Evolutionary conservation across 2,113 vertebrate species (phyloP), one percentile per base, ranked within the genome.

Genomic region (Myrmecobius fasciatus): DNA sequence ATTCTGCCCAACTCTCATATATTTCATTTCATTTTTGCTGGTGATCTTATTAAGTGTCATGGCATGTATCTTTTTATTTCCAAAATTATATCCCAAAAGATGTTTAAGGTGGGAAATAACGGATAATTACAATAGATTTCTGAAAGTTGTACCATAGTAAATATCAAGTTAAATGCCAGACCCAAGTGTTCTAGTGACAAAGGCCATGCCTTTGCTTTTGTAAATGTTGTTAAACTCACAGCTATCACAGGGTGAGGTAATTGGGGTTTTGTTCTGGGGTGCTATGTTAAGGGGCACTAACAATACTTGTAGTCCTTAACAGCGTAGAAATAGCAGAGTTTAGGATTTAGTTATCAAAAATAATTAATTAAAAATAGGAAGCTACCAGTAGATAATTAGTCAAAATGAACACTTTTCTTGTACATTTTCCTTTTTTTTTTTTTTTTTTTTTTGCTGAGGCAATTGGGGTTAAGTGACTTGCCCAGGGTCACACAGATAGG

Each of bases 81-180:
- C 54, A 83, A 96, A 94, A 89, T 43, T 90, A 60, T 93, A 94
- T 97, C 92, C 94, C 43, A 22, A 83, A 83, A 92, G 94, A 97
- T 95, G 95, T 97, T 51, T 88, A 94, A 48, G 92, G 93, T 53
- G 91, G 95, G 93, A 92, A 89, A 83, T 52, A 93, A 75, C 95
- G 96, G 97, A 95, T 97, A 94, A 97, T 95, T 96, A 95, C 51
- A 52, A 88, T 7, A 4, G 47, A 93, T 31, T 56, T 93, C 92
- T 96, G 36, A 90, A 56, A 93, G 91, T 93, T 94, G 92, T 67
- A 60, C 53, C 91, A 94, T 0, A 22, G 56, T 75, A 52, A 83
- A 36, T 91, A 96, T 75, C 94, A 95, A 95, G 54, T 54, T 56
- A 51, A 92, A 92, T 17, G 43, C 89, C 46, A 36, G 93, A 91